Base-by-base conservation (phyloP, 2,113 vertebrate species). In the Podarcis muralis region DNA sequence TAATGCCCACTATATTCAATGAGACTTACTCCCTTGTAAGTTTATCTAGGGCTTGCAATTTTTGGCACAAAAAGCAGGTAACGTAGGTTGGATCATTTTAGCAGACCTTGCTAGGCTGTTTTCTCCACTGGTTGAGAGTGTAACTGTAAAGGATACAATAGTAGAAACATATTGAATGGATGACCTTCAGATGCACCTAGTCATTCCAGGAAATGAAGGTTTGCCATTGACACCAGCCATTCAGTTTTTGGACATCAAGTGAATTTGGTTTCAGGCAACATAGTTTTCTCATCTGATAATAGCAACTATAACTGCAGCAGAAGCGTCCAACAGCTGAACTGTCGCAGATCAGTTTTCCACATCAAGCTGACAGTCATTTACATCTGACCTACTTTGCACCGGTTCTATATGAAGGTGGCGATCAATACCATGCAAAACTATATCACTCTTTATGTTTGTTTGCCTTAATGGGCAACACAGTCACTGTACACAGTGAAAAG, bases 311-410 rank as follows among this genome's bases (percentile, higher is more conserved):
- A 62, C 68, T n/a, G 3, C 76, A n/a, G 22, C 40, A 65, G 53
- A 85, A 76, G 23, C 35, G 40, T 77, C 57, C 27, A 86, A n/a
- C 57, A 77, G 84, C 11, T 18, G 9, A 76, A 37, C 20, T 30
- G 43, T 68, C 37, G 62, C 74, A 78, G 74, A n/a, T 86, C 32
- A 66, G 53, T 77, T 37, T 25, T 43, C 84, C 84, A 40, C 27
- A 66, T 78, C 75, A 86, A 86, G 75, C 40, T 68, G 75, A 86
- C 37, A 13, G 25, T 48, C 27, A 78, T 66, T 86, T 78, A 25
- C 62, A 68, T 78, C 53, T 86, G 85, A 86, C 75, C 85, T 79
- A 79, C 85, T 86, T 86, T 78, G 25, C 59, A 77, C 37, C 15
- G 62, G 48, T 86, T 78, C 62, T 72, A 72, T n/a, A 48, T 35